A percentile compares a stretch with the other conserved stretches of the same genome.
Evolutionary conservation across 92 coral and sea anemone genomes (phyloP).

Genomic region (Virgularia gustaviana): DNA sequence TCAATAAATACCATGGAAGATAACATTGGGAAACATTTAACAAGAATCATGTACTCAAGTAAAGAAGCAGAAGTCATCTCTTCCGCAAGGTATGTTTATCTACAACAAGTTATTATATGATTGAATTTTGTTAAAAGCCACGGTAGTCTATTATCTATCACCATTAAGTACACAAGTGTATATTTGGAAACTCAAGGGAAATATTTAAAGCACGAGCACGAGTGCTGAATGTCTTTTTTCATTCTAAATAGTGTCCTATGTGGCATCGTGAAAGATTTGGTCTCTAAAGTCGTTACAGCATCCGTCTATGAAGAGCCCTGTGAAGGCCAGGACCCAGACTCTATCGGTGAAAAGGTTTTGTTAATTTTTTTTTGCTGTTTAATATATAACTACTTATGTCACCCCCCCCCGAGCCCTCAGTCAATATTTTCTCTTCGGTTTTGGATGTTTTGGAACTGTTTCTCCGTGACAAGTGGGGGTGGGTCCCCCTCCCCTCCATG

Average conservation of each 20-base stretch:
- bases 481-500: no score
- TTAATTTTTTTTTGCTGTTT: background rate
- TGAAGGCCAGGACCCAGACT: conserved; percentile 66
- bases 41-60: conserved; percentile 87
- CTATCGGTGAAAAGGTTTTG: conserved; percentile 70
- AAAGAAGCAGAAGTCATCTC: conserved; percentile 82
- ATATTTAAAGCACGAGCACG: no score
- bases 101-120: background rate
- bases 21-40: conserved; percentile 89
- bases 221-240: no score
- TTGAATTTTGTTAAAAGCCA: no score
- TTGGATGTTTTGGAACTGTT: no score
- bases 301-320: conserved; percentile 77
- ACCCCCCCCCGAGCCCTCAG: no score
- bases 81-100: conserved; percentile 70
- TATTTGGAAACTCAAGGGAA: no score
- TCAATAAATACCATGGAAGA: conserved; percentile 74
- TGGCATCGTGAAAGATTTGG: conserved; percentile 94
- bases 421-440: no score
- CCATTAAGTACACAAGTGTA: no score
- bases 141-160: no score
- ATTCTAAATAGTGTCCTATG: conserved; percentile 68
- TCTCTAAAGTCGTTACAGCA: conserved; percentile 87
- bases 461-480: no score
- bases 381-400: background rate